Base-by-base conservation (phyloP, 2,797 vertebrate species). In the Cossypha niveicapilla region DNA sequence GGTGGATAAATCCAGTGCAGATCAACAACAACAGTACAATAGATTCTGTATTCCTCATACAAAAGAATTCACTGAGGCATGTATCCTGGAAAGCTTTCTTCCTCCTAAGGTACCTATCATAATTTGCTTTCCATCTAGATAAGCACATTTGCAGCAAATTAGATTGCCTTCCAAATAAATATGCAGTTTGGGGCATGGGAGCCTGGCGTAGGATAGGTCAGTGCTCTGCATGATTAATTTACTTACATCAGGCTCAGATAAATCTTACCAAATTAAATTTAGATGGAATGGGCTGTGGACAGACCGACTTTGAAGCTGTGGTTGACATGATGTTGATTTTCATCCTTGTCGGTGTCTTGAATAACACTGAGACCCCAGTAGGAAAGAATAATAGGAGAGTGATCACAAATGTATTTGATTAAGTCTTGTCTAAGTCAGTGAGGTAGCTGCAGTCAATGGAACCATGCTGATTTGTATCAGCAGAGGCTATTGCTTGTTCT, bases 231-330 rank as follows among this genome's bases (percentile, higher is more conserved):
- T 77, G 44, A 83, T 77, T 62, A 35, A 65, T 92, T 80, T 65
- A 68, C 42, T 77, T 84, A 68, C 7, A 56, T 72, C 58, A 68
- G 50, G 13, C 54, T 92, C 37, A 70, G 85, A 81, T 86, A 70
- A 94, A 85, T 92, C 61, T 71, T 61, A 65, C 7, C 5, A 45
- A 71, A 91, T 91, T 75, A 76, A 54, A 74, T 93, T 95, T 90
- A 68, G 11, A 10, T 70, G 39, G 9, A 75, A 35, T 42, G 27
- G 66, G 23, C 75, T 80, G 58, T 41, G 39, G 56, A 65, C 30
- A 77, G 53, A 32, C 17, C 70, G 56, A 54, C 34, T 90, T 65
- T 51, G 62, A 83, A 85, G 85, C 57, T 89, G 61, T 91, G 28
- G 18, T 75, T 78, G 57, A 63, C 19, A 18, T 24, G 37, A 58